Evolutionary conservation across 1,140 invertebrate genomes (phyloP), one percentile per base, ranked within the genome.

Genomic region (Phymastichus coffea): DNA sequence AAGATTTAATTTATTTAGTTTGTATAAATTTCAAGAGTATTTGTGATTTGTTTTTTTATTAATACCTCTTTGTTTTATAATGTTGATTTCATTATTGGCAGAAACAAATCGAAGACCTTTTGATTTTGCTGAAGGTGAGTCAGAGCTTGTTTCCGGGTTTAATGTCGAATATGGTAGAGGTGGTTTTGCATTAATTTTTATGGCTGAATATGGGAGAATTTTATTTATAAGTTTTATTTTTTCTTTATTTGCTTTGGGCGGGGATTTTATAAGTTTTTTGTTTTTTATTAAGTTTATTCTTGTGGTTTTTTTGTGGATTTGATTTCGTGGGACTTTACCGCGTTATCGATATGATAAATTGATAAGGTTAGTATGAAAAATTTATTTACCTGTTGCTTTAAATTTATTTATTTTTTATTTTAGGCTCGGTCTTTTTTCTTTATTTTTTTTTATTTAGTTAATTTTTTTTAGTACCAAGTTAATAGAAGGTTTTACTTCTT

Each of bases 51-150:
- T 81, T 66, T 72, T 80, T 68, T 69, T 82, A 71, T 71, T 74
- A 63, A 74, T 78, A 65, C 77, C 81, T 72, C 72, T 85, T 72
- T 69, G 66, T 63, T 75, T 85, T 64, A 75, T 83, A 68, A 83
- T 83, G 68, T 78, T 86, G 66, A 72, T 79, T 66, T 84, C 82
- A 63, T 80, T 76, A 64, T 80, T 89, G 74, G 86, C 85, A 47
- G 87, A 90, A 75, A 86, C 83, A 67, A 89, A 89, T 83, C 88
- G 86, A 1, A 82, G 84, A 69, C 86, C 85, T 55, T 88, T 88
- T 87, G 86, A 89, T 86, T 88, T 89, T 83, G 81, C 84, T 67
- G 86, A 89, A 69, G 85, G 85, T 0, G 85, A 89, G 70, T 86
- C 83, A 51, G 86, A 89, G 70, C 81, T 89, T 78, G 85, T 88